Conservation (phyloP, 2,888 invertebrate species). For the Gandaritis pyraliata region DNA sequence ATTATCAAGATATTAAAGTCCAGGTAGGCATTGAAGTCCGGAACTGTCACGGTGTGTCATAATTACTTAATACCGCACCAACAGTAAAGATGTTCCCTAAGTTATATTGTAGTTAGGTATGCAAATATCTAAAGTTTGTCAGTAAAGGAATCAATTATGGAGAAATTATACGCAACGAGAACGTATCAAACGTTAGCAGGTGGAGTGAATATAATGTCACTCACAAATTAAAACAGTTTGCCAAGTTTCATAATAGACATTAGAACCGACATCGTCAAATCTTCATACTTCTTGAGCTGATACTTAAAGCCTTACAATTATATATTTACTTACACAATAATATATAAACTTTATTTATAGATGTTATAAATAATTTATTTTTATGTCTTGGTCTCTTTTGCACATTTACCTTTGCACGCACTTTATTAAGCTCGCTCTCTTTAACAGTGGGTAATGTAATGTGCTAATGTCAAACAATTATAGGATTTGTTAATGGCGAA, state of each 20-base stretch:
- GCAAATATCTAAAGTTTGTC: slow-evolving; percentile 56
- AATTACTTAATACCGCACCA: slow-evolving; percentile 19
- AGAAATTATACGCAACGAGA: slow-evolving; percentile 43
- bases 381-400: too few relatives aligned
- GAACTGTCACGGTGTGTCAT: background rate
- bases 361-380: too few relatives aligned
- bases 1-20: too few relatives aligned
- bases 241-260: slow-evolving; percentile 17
- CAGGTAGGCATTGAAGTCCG: background rate
- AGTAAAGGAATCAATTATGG: slow-evolving; percentile 54
- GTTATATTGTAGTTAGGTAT: slow-evolving; percentile 53
- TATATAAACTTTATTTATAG: too few relatives aligned
- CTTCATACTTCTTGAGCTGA: background rate
- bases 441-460: too few relatives aligned
- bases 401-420: too few relatives aligned
- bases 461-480: too few relatives aligned
- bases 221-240: slow-evolving; percentile 19
- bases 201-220: slow-evolving; percentile 36
- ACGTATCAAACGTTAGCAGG: slow-evolving; percentile 39
- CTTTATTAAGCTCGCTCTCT: too few relatives aligned
- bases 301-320: too few relatives aligned
- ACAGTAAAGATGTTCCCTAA: slow-evolving; percentile 45
- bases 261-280: background rate
- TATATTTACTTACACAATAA: too few relatives aligned
- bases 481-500: too few relatives aligned